Conservation (phyloP, 2,888 invertebrate genomes). For the Noctua janthina region DNA sequence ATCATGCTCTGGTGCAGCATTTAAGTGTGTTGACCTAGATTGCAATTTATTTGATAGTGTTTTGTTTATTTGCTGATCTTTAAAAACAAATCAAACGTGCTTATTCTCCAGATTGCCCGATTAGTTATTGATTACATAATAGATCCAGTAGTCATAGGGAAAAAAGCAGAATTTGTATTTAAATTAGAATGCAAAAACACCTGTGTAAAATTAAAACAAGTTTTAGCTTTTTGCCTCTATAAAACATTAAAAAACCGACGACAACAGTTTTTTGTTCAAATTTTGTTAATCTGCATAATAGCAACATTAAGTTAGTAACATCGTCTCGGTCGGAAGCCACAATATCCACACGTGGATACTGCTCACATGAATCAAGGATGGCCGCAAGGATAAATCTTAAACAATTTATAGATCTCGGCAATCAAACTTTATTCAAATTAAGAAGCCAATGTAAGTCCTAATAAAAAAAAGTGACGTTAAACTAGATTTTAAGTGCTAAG, state of each 20-base stretch:
- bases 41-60: background rate
- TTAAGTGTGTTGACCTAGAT: background rate
- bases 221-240: slow-evolving; percentile 9
- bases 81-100: background rate
- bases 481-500: background rate
- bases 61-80: background rate
- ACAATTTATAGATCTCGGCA: background rate
- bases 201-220: slow-evolving; percentile 3
- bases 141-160: background rate
- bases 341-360: background rate
- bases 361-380: background rate
- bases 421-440: background rate
- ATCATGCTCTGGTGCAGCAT: background rate
- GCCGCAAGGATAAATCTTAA: background rate
- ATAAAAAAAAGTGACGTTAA: background rate
- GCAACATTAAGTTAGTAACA: background rate
- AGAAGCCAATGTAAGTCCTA: background rate
- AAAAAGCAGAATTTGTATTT: background rate
- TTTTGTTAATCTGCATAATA: background rate
- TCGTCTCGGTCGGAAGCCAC: background rate
- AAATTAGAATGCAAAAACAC: background rate
- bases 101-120: background rate
- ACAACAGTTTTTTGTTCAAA: background rate
- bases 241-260: background rate
- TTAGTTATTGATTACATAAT: background rate